Conservation (phyloP, 2,797 vertebrate genomes). For the Betta splendens region DNA sequence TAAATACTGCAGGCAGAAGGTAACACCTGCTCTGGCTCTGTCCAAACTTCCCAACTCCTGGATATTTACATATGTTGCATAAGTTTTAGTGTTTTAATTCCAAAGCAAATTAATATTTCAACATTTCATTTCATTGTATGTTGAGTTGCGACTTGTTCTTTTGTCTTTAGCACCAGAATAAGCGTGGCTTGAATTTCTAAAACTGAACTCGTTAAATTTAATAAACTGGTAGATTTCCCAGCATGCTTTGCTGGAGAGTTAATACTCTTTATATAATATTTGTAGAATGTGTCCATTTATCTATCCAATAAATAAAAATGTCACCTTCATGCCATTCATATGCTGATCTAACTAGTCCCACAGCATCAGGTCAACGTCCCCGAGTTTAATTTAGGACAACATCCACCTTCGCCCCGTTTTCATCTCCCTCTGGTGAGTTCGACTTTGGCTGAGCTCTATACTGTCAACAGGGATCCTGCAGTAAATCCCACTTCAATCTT, state of each 20-base stretch:
- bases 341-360: not conserved
- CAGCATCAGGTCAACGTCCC: not conserved
- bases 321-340: not conserved
- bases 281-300: no score
- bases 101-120: no score
- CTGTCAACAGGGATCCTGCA: constrained; percentile 27
- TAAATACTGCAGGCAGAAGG: not conserved
- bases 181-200: no score
- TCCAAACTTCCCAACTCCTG: not conserved
- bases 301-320: not conserved
- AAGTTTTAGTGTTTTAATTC: no score
- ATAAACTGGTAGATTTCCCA: no score
- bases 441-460: constrained; percentile 15
- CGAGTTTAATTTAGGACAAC: constrained; percentile 15
- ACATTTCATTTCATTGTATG: no score
- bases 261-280: no score
- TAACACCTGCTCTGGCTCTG: not conserved
- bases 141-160: no score
- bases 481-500: constrained; percentile 48
- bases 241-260: no score
- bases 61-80: no score
- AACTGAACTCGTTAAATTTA: no score
- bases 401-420: not conserved
- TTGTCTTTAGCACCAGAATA: no score
- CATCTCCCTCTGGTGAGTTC: not conserved